These are phyloP conservation scores for Podargus strigoides DNA, from an alignment of 2,797 vertebrate genomes.

Conservation along the genomic window DNA sequence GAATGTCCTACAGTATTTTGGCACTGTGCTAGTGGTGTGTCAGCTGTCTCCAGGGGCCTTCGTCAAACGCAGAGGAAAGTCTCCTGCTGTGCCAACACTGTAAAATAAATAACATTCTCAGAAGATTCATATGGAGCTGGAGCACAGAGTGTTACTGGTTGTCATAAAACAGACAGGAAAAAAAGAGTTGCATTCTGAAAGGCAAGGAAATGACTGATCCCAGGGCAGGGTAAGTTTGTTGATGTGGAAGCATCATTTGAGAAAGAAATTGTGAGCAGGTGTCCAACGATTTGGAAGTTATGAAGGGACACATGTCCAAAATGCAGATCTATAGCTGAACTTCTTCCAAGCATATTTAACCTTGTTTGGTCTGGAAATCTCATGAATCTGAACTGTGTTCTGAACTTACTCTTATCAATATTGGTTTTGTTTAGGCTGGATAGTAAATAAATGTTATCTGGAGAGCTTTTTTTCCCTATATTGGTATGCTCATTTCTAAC, in stretches of 20 bases:
- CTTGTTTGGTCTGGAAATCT: conserved; percentile 15
- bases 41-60: conserved; percentile 24
- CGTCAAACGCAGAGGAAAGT: conserved; percentile 9
- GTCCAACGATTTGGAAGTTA: not conserved
- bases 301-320: not conserved
- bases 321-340: not conserved
- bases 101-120: conserved; percentile 51
- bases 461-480: not conserved
- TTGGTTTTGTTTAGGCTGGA: not conserved
- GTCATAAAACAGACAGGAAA: conserved; percentile 60
- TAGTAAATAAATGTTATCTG: not conserved
- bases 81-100: conserved; percentile 19
- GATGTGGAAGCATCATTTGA: conserved; percentile 46
- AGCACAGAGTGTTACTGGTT: conserved; percentile 41
- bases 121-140: conserved; percentile 45
- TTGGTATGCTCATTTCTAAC: not conserved
- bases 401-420: not conserved
- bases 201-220: conserved; percentile 19
- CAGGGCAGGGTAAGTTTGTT: not conserved
- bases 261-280: conserved; percentile 20
- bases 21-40: not conserved
- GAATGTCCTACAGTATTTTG: not conserved
- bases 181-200: conserved; percentile 43
- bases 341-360: conserved; percentile 6
- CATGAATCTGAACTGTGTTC: not conserved